These are phyloP conservation scores for Anadara kagoshimensis DNA, from an alignment of 1,140 invertebrate genomes.

Conservation along the genomic window DNA sequence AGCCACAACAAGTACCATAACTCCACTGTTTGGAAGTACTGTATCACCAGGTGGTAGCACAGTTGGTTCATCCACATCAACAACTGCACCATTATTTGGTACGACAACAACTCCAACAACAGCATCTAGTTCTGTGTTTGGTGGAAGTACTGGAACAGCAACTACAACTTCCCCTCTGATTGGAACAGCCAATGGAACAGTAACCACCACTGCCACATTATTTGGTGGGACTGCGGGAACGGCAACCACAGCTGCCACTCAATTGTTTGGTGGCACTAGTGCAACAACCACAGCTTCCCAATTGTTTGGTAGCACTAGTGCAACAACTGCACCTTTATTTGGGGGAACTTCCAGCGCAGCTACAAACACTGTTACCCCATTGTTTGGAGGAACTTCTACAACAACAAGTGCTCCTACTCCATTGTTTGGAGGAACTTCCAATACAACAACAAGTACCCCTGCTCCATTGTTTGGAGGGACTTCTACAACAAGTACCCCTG, in stretches of 20 bases:
- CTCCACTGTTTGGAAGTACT: too few species aligned
- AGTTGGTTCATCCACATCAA: too few species aligned
- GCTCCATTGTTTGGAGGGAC: slow-evolving; percentile 26
- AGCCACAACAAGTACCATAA: too few species aligned
- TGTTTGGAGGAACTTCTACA: slow-evolving; percentile 15
- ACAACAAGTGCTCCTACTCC: not conserved
- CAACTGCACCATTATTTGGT: slow-evolving; percentile 28
- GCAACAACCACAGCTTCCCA: not conserved
- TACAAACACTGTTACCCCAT: slow-evolving; percentile 1
- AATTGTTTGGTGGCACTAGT: not conserved
- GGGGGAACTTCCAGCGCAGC: slow-evolving; percentile 18
- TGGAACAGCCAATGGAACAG: slow-evolving; percentile 23
- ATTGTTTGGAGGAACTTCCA: slow-evolving; percentile 29
- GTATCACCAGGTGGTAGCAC: too few species aligned
- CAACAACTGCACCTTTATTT: slow-evolving; percentile 20
- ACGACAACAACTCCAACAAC: slow-evolving; percentile 9
- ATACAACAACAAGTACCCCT: slow-evolving; percentile 1
- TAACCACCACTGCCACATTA: not conserved
- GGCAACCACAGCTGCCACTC: not conserved
- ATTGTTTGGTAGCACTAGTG: not conserved
- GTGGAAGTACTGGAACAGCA: not conserved
- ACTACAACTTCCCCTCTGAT: not conserved
- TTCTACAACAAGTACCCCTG: slow-evolving; percentile 1
- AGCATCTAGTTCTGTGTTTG: not conserved
- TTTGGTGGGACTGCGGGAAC: not conserved